Conservation (phyloP, 2,797 vertebrate species). For the Botia almorhae region DNA sequence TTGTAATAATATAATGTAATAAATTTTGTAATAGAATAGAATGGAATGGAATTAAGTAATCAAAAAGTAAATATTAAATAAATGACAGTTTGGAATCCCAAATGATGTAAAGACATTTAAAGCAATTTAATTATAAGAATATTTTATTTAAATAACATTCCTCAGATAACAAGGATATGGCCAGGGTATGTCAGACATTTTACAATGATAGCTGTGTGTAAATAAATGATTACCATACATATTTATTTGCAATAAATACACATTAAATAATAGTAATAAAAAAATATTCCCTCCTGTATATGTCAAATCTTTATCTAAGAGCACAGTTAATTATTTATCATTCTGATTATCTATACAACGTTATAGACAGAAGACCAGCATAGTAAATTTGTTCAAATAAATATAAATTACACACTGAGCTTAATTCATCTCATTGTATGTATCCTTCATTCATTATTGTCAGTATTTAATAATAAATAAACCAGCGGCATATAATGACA, state of each 20-base stretch:
- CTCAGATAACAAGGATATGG: too few species aligned
- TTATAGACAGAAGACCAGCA: not conserved
- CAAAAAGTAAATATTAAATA: too few species aligned
- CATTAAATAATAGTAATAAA: too few species aligned
- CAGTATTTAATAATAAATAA: not conserved
- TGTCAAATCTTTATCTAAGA: not conserved
- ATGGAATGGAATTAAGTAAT: too few species aligned
- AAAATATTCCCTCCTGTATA: too few species aligned
- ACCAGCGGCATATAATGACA: not conserved
- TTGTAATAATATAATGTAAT: too few species aligned
- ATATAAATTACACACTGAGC: not conserved
- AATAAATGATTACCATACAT: not conserved
- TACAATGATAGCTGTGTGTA: not conserved
- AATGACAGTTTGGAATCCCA: too few species aligned
- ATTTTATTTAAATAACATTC: not conserved
- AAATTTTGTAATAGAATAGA: too few species aligned
- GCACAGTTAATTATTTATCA: too few species aligned
- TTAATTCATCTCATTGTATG: not conserved
- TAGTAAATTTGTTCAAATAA: not conserved
- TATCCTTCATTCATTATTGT: constrained; percentile 4
- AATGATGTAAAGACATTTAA: too few species aligned
- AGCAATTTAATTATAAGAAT: not conserved
- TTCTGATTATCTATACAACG: not conserved
- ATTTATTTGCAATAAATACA: constrained; percentile 1
- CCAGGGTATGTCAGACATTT: not conserved